A percentile compares a stretch with the other conserved stretches of the same genome.
Evolutionary conservation across 2,797 vertebrate genomes (phyloP).

Genomic region (Tokudaia tokunoshimensis): DNA sequence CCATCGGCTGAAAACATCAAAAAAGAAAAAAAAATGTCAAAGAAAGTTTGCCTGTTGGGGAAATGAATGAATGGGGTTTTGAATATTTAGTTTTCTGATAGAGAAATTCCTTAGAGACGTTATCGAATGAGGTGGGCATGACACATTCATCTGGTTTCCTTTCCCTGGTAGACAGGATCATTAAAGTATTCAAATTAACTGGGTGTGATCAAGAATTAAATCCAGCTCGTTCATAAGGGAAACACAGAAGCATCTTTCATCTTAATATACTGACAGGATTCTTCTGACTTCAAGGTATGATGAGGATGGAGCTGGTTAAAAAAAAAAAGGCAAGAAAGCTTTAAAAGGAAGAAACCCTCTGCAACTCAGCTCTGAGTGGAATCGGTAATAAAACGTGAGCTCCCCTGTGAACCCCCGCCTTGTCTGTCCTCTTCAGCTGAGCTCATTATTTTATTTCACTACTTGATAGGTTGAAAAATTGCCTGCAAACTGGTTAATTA

Average conservation of each 20-base stretch:
- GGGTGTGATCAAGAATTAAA: constrained; percentile 77
- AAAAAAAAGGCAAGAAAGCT: background rate
- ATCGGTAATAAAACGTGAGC: constrained; percentile 57
- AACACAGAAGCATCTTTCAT: constrained; percentile 74
- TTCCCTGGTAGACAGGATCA: constrained; percentile 42
- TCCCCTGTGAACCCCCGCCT: constrained; percentile 39
- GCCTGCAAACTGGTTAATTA: constrained; percentile 73
- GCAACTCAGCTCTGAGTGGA: constrained; percentile 57
- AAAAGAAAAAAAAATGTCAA: constrained; percentile 5
- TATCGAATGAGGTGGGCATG: constrained; percentile 28
- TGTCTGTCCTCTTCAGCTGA: constrained; percentile 17
- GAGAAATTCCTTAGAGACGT: constrained; percentile 60
- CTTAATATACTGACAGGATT: constrained; percentile 76
- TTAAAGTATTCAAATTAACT: constrained; percentile 78
- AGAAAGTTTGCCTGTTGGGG: constrained; percentile 5
- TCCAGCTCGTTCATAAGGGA: constrained; percentile 66
- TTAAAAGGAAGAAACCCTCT: background rate
- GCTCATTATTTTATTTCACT: constrained; percentile 78
- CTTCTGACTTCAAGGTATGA: constrained; percentile 75
- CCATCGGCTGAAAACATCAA: constrained; percentile 38
- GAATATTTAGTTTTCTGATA: constrained; percentile 61
- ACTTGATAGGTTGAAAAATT: constrained; percentile 76
- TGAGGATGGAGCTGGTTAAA: constrained; percentile 50
- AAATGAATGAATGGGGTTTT: constrained; percentile 52
- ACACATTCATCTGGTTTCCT: constrained; percentile 56